A percentile compares a stretch with the other conserved stretches of the same genome.
Evolutionary conservation across 2,797 vertebrate genomes (phyloP).

Genomic region (Yasuhikotakia modesta): DNA sequence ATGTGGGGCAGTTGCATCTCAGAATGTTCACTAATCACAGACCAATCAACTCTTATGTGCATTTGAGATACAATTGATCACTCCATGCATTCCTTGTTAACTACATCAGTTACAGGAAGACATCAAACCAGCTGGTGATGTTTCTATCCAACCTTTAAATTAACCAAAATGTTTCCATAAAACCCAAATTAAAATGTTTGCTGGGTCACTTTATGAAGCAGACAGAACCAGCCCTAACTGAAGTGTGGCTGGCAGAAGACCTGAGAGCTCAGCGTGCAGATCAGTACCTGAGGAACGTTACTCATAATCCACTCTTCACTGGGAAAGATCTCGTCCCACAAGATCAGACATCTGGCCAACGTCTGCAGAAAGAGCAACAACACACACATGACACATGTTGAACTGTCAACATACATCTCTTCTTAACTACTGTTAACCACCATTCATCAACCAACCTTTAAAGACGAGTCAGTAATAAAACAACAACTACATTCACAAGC

Average conservation of each 20-base stretch:
- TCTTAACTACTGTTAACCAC: background rate
- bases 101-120: too few relatives aligned
- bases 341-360: constrained; percentile 93
- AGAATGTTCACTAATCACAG: background rate
- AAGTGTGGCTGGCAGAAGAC: background rate
- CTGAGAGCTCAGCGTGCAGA: constrained; percentile 24
- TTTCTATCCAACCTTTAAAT: background rate
- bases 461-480: too few relatives aligned
- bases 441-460: background rate
- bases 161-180: background rate
- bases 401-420: background rate
- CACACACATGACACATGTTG: background rate
- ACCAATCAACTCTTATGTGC: background rate
- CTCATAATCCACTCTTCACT: constrained; percentile 94
- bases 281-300: constrained; percentile 94
- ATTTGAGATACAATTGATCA: background rate
- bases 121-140: too few relatives aligned
- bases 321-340: constrained; percentile 98
- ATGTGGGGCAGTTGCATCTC: too few relatives aligned
- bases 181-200: background rate
- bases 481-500: too few relatives aligned
- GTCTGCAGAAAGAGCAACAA: constrained; percentile 75
- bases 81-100: background rate
- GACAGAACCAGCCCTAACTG: background rate
- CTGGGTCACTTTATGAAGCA: background rate